Evolutionary conservation across 2,797 vertebrate genomes (phyloP).

Genomic region (Alcedo atthis): DNA sequence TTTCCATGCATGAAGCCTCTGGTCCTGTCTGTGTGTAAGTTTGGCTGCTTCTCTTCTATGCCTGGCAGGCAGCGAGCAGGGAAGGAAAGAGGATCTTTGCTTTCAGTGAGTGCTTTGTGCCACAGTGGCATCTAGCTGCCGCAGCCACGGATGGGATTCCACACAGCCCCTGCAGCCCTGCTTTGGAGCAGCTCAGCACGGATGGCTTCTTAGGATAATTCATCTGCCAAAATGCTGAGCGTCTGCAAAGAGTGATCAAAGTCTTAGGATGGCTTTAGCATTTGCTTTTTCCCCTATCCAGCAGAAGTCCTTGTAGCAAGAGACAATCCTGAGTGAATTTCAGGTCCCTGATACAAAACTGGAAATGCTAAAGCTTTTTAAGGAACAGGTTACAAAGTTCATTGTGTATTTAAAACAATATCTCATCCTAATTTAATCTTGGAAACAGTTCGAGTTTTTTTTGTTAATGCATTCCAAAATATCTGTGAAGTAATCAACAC

Average conservation of each 20-base stretch:
- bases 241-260: background rate
- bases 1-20: background rate
- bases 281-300: background rate
- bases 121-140: slow-evolving; percentile 70
- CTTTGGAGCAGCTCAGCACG: background rate
- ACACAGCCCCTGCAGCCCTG: background rate
- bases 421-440: background rate
- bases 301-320: background rate
- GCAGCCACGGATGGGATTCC: background rate
- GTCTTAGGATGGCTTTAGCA: background rate
- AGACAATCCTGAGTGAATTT: background rate
- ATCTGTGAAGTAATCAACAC: background rate
- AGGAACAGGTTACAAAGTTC: background rate
- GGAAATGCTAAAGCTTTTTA: background rate
- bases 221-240: slow-evolving; percentile 35
- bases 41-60: background rate
- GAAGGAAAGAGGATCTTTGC: background rate
- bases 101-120: slow-evolving; percentile 34
- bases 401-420: background rate
- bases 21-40: background rate
- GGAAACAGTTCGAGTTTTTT: background rate
- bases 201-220: background rate
- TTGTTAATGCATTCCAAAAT: background rate
- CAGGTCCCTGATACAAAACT: background rate
- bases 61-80: background rate